Evolutionary conservation across 2,888 invertebrate genomes (phyloP), one percentile per base, ranked within the genome.

Genomic region (Odontomyia ornata): DNA sequence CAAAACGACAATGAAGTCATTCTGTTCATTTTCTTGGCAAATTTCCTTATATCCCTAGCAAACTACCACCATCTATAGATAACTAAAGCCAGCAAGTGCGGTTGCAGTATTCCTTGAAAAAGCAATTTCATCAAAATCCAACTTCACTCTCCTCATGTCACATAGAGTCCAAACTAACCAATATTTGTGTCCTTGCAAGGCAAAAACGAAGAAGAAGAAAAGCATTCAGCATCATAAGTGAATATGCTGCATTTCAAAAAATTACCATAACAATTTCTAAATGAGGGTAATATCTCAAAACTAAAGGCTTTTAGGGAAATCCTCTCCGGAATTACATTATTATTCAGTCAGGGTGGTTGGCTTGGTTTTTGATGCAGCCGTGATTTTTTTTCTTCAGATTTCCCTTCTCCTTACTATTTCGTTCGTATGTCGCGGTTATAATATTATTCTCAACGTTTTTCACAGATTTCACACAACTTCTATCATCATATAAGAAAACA

Each of bases 241-340:
- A 72, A 72, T 72, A 72, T 72, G 72, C 30, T 57, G 72, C 72
- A 72, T 72, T 72, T 72, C 69, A 69, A 67, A 76, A 76, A 75
- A 78, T 78, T 78, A 78, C 73, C 78, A 78, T 78, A 75, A 78
- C 78, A 78, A 78, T 78, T 62, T 52, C 21, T 30, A 75, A 78
- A 78, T 78, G 78, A 78, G 75, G 78, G 73, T 64, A 78, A 78
- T 78, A 78, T 78, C 77, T 78, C 78, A 78, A 78, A 78, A 78
- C 78, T 78, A 78, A 77, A 77, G 78, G 62, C 75, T 65, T 75
- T 75, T 72, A 72, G 21, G 72, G 72, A 72, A 28, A 72, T 72
- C 72, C 72, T 52, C 72, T 72, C 46, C 69, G 69, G 69, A 69
- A 69, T 69, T 27, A n/a, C 47, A 69, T 69, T 69, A 69, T 69